These are phyloP conservation scores for Myripristis jacobus DNA, from an alignment of 2,797 vertebrate species.

Conservation along the genomic window DNA sequence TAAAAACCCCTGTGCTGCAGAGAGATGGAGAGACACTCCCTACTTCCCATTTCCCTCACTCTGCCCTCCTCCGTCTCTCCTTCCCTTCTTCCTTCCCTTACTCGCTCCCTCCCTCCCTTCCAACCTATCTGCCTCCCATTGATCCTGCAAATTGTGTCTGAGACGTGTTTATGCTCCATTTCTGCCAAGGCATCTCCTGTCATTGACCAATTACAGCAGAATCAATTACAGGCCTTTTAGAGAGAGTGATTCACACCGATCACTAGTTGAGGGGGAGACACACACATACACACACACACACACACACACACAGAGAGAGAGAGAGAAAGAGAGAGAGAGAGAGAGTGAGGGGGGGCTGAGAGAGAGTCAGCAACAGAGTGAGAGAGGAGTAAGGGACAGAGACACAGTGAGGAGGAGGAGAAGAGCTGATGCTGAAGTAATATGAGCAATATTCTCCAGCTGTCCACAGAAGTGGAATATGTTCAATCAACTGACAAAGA, in stretches of 20 bases:
- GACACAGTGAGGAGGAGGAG: conserved; percentile 40
- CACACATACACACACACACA: too few relatives aligned
- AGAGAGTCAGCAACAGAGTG: conserved; percentile 41
- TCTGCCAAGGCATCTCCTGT: conserved; percentile 83
- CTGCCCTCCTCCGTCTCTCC: too few relatives aligned
- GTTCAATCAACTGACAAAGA: conserved; percentile 78
- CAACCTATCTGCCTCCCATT: conserved; percentile 73
- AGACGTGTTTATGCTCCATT: conserved; percentile 84
- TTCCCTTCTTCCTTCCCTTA: conserved; percentile 16
- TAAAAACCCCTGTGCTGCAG: conserved; percentile 70
- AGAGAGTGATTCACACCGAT: conserved; percentile 67
- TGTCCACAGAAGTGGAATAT: conserved; percentile 78
- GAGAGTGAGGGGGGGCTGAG: neutral
- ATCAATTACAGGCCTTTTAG: conserved; percentile 88
- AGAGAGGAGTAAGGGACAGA: conserved; percentile 44
- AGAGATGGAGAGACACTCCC: conserved; percentile 55
- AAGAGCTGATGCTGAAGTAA: conserved; percentile 79
- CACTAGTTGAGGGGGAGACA: conserved; percentile 48
- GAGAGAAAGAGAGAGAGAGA: conserved; percentile 7
- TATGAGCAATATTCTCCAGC: conserved; percentile 77
- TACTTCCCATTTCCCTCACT: conserved; percentile 50
- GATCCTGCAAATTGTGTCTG: conserved; percentile 84
- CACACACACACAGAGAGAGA: too few relatives aligned
- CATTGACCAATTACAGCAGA: conserved; percentile 85
- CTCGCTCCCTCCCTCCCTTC: conserved; percentile 41